Conservation (phyloP, 2,888 invertebrate genomes). For the Zonitis immaculata region DNA sequence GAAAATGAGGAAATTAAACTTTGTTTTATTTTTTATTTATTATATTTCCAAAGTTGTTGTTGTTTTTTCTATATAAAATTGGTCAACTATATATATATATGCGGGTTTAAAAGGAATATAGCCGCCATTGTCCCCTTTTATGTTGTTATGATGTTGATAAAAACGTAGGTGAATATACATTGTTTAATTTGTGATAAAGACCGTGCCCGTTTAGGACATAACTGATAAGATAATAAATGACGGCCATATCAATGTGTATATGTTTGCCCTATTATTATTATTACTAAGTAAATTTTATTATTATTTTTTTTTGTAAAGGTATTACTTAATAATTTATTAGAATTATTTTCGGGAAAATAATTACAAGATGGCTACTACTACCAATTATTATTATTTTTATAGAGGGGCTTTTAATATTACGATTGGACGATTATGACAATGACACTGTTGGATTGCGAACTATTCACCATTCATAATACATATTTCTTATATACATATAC, state of each 20-base stretch:
- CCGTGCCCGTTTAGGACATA: constrained; percentile 29
- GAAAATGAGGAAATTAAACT: not conserved
- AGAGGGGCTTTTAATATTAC: not conserved
- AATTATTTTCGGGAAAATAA: no score
- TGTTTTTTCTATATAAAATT: no score
- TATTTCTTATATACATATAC: no score
- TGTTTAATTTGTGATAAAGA: constrained; percentile 38
- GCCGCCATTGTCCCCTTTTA: not conserved
- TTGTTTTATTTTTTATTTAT: no score
- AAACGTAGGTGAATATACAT: constrained; percentile 34
- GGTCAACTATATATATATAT: not conserved
- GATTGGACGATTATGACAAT: not conserved
- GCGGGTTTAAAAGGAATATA: not conserved
- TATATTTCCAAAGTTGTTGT: no score
- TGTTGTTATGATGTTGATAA: constrained; percentile 11
- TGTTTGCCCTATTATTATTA: constrained; percentile 2
- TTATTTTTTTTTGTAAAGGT: no score
- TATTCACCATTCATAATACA: not conserved
- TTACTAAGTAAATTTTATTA: constrained; percentile 20
- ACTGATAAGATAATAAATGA: constrained; percentile 35
- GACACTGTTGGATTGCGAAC: not conserved
- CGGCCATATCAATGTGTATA: constrained; percentile 17
- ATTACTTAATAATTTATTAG: no score
- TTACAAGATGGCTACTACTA: not conserved
- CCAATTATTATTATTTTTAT: not conserved